A percentile compares a stretch with the other conserved stretches of the same genome.
These are phyloP conservation scores for Xanthostigma xanthostigma DNA, from an alignment of 2,888 invertebrate genomes.

Conservation along the genomic window DNA sequence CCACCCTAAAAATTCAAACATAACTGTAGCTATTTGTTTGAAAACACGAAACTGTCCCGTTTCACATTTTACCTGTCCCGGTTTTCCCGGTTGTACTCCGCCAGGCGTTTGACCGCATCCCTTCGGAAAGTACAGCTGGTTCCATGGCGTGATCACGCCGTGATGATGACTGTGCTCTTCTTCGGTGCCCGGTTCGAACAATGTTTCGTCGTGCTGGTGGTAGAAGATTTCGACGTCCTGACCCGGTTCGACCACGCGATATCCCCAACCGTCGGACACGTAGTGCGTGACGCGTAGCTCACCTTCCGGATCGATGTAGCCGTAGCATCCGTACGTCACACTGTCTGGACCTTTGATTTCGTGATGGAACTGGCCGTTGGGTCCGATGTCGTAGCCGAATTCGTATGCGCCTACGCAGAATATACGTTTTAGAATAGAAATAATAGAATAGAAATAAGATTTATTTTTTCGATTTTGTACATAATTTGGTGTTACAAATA, in stretches of 20 bases:
- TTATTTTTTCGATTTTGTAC: no score
- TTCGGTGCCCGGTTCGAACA: constrained; percentile 12
- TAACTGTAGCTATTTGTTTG: neutral
- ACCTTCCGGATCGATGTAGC: constrained; percentile 54
- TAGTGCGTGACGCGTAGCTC: constrained; percentile 56
- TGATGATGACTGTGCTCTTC: constrained; percentile 25
- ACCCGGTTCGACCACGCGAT: constrained; percentile 54
- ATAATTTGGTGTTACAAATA: no score
- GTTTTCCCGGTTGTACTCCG: constrained; percentile 4
- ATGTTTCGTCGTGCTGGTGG: constrained; percentile 24
- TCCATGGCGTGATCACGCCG: constrained; percentile 47
- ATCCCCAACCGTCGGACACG: constrained; percentile 63
- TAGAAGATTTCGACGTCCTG: constrained; percentile 51
- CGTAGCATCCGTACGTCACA: constrained; percentile 68
- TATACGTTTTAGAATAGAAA: no score
- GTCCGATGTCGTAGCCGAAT: constrained; percentile 63
- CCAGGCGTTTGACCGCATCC: constrained; percentile 42
- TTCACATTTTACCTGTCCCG: neutral
- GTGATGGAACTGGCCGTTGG: constrained; percentile 64
- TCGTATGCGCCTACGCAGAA: constrained; percentile 48
- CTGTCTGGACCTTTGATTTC: constrained; percentile 61
- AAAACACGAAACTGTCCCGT: neutral
- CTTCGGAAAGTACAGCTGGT: constrained; percentile 54
- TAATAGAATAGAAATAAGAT: no score
- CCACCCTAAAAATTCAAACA: neutral